Evolutionary conservation across 2,113 vertebrate genomes (phyloP), one percentile per base, ranked within the genome.

Genomic region (Gymnorhina tibicen): DNA sequence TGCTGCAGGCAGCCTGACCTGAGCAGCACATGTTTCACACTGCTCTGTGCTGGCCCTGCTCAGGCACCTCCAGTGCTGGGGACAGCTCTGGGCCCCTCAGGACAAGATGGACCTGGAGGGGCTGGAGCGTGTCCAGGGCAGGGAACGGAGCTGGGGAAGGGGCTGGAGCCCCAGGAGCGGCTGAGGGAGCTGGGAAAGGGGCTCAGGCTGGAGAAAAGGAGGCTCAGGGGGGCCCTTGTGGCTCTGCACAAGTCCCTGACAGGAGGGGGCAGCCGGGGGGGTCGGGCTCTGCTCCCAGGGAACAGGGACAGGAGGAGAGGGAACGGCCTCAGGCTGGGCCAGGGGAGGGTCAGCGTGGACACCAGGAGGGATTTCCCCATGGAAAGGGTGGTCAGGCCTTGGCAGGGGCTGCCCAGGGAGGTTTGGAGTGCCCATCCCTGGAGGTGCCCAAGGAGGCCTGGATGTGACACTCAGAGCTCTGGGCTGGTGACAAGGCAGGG

Each of bases 351-450:
- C 62, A 37, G 22, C 46, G 0, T 18, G 85, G 39, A 28, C 12
- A 39, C 0, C 0, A 30, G 49, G 0, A 63, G 30, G 16, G 47
- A 64, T 87, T 79, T 22, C 5, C 0, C 0, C 30, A 3, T 49
- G 20, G 42, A 56, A 49, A 22, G 11, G 4, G 7, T 2, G 6
- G 0, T 14, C 26, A 56, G 26, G 17, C 0, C 0, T 2, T 47
- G 41, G 30, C 0, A 78, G 26, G 41, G 1, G 5, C n/a, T 87
- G 30, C 20, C 8, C 56, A 63, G 41, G 30, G 49, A 4, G 6
- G 13, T 13, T 7, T 63, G 56, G n/a, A 30, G 5, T 41, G 0
- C 7, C 56, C 33, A 30, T 21, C 21, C 13, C 66, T 42, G 49
- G 7, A 32, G 19, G 13, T 87, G 56, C 19, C 30, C 8, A 13